These are phyloP conservation scores for Drosophila grimshawi DNA, from an alignment of 1,140 invertebrate species.

Conservation along the genomic window DNA sequence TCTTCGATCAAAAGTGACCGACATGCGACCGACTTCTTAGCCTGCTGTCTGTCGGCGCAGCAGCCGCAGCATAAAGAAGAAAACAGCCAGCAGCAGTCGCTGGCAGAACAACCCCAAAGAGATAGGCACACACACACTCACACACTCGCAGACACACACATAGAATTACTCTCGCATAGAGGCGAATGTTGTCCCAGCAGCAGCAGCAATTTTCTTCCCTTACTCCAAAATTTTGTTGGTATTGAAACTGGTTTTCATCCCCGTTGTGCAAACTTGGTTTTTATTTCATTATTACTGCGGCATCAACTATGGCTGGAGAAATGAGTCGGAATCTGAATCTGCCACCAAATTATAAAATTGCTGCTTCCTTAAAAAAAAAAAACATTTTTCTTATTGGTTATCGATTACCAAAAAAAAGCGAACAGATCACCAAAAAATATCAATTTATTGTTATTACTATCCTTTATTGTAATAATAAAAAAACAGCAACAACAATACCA, in stretches of 20 bases:
- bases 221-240: constrained; percentile 49
- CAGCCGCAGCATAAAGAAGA: constrained; percentile 36
- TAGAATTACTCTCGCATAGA: constrained; percentile 35
- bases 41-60: constrained; percentile 20
- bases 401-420: too few species aligned
- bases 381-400: too few species aligned
- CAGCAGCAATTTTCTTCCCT: constrained; percentile 70
- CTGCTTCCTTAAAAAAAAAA: not conserved
- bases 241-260: constrained; percentile 73
- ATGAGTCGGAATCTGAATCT: not conserved
- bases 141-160: constrained; percentile 25
- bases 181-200: constrained; percentile 29
- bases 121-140: constrained; percentile 41
- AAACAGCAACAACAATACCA: too few species aligned
- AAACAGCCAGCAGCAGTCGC: constrained; percentile 13
- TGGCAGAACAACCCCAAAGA: constrained; percentile 41
- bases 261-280: constrained; percentile 72
- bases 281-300: constrained; percentile 64
- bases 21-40: constrained; percentile 62
- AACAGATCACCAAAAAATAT: too few species aligned
- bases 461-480: too few species aligned
- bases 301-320: constrained; percentile 12
- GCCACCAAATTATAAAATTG: constrained; percentile 20
- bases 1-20: constrained; percentile 59
- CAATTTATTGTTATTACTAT: too few species aligned